Base-by-base conservation (phyloP, 1,140 invertebrate genomes). In the Drosophila bifasciata region DNA sequence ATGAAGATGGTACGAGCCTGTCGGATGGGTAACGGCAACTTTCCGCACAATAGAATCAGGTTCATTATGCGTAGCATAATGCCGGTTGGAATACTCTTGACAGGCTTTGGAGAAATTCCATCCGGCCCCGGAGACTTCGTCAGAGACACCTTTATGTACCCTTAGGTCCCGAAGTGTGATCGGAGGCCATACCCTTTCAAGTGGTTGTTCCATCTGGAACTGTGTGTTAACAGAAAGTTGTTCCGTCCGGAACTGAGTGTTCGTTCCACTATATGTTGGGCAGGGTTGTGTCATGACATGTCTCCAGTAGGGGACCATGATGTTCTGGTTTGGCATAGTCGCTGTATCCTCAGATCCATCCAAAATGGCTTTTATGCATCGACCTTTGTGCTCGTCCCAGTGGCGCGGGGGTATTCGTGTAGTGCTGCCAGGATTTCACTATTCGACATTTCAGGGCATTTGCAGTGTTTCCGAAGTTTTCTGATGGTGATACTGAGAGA, bases 41-140 rank as follows among this genome's bases (percentile, higher is more conserved):
- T 45, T 2, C 56, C 67, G 36, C 59, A 64, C 59, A 52, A 74
- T 8, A 63, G 25, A 19, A 63, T 63, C 13, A 73, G 39, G 51
- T 63, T 73, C 66, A 73, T 63, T 56, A 63, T 62, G 40, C 53
- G 36, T n/a, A 70, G 60, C 60, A 70, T 70, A 51, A 64, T 51
- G 3, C 67, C 60, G 2, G n/a, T 41, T 3, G 57, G 45, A 32
- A 73, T 53, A 45, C 16, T 60, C 40, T 32, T 43, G 17, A 21
- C 48, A 39, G 36, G 19, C 49, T 25, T 60, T 15, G 56, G 32
- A 43, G 63, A 15, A 25, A 40, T 43, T 16, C 63, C 49, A 16
- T 68, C 63, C 8, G 55, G 56, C 9, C 55, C 49, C 9, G 55
- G 62, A 17, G 49, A 55, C 0, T 13, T 44, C 13, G 44, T 48